Conservation (phyloP, 2,113 vertebrate species). For the Xenus cinereus region DNA sequence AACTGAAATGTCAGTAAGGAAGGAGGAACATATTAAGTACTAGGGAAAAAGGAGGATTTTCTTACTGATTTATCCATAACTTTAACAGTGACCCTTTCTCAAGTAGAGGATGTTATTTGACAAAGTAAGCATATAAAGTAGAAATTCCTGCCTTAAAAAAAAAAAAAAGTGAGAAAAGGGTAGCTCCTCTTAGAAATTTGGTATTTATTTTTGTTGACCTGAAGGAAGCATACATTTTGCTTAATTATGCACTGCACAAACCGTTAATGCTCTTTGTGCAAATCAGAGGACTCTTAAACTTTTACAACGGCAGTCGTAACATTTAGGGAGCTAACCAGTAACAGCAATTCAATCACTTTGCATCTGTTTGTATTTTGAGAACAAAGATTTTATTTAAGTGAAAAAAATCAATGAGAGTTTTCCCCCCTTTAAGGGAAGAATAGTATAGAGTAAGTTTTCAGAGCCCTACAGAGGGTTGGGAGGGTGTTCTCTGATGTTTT, state of each 20-base stretch:
- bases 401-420: not conserved
- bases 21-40: not conserved
- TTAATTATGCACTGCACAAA: not conserved
- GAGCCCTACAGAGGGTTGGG: not conserved
- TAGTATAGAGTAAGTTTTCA: not conserved
- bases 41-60: not conserved
- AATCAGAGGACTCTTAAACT: not conserved
- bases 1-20: not conserved
- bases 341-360: not conserved
- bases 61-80: not conserved
- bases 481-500: not conserved
- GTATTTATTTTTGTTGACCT: not conserved
- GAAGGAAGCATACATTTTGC: not conserved
- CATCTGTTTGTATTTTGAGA: conserved; percentile 5
- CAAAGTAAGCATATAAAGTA: not conserved
- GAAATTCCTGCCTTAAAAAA: not conserved
- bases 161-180: not conserved
- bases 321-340: not conserved
- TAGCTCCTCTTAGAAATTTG: not conserved
- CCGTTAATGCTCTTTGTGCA: not conserved
- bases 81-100: not conserved
- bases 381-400: not conserved
- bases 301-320: not conserved
- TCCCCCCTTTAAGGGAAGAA: not conserved
- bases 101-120: not conserved